A percentile compares a stretch with the other conserved stretches of the same genome.
phyloP scores from a whole-genome alignment of 1,140 invertebrate species.

The Drosophila bocqueti region DNA sequence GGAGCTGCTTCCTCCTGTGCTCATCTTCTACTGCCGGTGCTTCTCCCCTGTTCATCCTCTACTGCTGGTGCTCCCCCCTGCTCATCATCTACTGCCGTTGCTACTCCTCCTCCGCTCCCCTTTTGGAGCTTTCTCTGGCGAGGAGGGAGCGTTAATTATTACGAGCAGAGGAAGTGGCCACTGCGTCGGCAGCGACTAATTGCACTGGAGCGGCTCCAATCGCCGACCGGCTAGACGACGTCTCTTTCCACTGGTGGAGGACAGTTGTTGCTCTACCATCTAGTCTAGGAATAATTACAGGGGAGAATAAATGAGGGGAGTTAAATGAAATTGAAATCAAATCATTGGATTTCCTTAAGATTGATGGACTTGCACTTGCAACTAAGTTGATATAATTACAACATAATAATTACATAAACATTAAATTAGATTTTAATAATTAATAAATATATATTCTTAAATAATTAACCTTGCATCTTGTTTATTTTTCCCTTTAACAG shows the following conservation, averaged over 20 bases:
- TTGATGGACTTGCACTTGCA: conserved; percentile 11
- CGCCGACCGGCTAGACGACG: conserved; percentile 49
- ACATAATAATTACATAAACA: background rate
- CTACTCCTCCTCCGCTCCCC: conserved; percentile 4
- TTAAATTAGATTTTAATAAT: background rate
- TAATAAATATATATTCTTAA: background rate
- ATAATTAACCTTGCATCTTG: background rate
- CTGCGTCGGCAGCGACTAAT: conserved; percentile 70
- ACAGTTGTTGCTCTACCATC: conserved; percentile 3
- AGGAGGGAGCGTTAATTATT: conserved; percentile 74
- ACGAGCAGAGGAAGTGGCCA: conserved; percentile 75
- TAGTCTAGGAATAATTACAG: background rate
- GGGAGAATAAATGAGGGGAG: background rate
- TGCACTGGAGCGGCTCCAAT: conserved; percentile 55
- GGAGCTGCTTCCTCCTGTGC: background rate
- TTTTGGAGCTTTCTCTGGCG: conserved; percentile 57
- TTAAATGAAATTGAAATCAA: conserved; percentile 9
- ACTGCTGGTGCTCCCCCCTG: background rate
- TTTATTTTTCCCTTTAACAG: conserved; percentile 20
- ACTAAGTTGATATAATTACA: background rate
- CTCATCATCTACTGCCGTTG: background rate
- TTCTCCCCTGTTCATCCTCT: background rate
- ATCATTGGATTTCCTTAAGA: conserved; percentile 1
- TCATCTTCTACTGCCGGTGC: background rate
- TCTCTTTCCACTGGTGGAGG: background rate